Evolutionary conservation across 2,797 vertebrate genomes (phyloP).

Genomic region (Phoxinus dragarum): DNA sequence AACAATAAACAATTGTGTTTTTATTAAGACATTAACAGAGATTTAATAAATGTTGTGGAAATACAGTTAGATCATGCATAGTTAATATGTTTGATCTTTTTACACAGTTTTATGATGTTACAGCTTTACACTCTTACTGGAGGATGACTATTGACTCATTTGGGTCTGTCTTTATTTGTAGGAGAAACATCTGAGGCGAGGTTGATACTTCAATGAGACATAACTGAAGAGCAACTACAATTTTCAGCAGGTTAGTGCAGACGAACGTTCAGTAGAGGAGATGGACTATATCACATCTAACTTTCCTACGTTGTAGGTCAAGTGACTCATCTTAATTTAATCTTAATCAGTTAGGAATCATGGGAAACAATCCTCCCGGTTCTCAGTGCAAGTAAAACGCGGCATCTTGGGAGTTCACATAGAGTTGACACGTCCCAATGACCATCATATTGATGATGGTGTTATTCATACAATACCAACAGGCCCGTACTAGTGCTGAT

Average conservation of each 20-base stretch:
- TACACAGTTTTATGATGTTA: background rate
- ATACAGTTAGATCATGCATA: too few relatives aligned
- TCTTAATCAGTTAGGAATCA: background rate
- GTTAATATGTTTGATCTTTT: background rate
- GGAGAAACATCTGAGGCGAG: background rate
- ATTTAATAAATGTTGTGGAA: background rate
- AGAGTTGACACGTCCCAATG: background rate
- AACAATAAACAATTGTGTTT: background rate
- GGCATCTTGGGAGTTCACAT: background rate
- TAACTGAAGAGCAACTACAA: background rate
- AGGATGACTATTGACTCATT: background rate
- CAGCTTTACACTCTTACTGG: background rate
- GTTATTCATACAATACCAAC: background rate
- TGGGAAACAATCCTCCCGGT: background rate
- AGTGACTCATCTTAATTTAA: conserved; percentile 4
- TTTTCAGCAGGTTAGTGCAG: background rate
- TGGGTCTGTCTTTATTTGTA: background rate
- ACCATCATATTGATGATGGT: background rate
- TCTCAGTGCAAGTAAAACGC: background rate
- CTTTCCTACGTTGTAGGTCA: background rate
- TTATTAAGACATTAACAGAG: background rate
- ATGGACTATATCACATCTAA: too few relatives aligned
- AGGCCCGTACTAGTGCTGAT: background rate
- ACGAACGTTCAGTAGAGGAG: background rate
- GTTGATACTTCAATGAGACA: background rate